Percentiles rank a stretch among this genome's conserved stretches.
phyloP scores from a whole-genome alignment of 2,888 invertebrate genomes.

The Ephialtes manifestator region DNA sequence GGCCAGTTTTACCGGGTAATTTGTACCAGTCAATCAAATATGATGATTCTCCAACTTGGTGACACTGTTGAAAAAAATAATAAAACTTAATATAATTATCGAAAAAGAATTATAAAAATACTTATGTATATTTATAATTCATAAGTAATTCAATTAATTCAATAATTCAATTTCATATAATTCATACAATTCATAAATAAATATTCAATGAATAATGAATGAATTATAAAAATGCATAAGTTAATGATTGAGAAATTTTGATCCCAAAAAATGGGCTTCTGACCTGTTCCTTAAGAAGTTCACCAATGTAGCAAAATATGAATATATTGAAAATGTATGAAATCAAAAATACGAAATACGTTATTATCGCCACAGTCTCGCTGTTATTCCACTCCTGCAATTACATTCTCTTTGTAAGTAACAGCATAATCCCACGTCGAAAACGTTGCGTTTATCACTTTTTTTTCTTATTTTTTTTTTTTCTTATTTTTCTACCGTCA shows the following conservation, averaged over 20 bases:
- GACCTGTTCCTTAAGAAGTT: conserved; percentile 66
- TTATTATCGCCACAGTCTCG: conserved; percentile 41
- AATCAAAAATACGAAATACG: conserved; percentile 13
- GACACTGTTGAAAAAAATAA: background rate
- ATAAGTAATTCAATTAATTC: no score
- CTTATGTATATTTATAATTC: no score
- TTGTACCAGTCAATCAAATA: conserved; percentile 70
- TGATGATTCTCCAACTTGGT: conserved; percentile 29
- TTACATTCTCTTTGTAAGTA: background rate
- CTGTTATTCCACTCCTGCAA: conserved; percentile 59
- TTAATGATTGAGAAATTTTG: no score
- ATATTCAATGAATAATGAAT: no score
- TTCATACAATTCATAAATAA: no score
- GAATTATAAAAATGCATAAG: background rate
- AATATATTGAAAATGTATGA: no score
- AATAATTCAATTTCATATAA: no score
- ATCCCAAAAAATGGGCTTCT: conserved; percentile 6
- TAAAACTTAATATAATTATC: no score
- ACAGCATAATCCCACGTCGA: conserved; percentile 10
- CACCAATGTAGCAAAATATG: conserved; percentile 69
- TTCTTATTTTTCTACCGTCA: conserved; percentile 49
- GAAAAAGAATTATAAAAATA: no score
- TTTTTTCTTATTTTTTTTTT: no score
- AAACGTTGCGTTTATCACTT: conserved; percentile 62
- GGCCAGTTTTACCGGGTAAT: conserved; percentile 61